These are phyloP conservation scores for Anorthoa munda DNA, from an alignment of 2,888 invertebrate species.

Conservation along the genomic window DNA sequence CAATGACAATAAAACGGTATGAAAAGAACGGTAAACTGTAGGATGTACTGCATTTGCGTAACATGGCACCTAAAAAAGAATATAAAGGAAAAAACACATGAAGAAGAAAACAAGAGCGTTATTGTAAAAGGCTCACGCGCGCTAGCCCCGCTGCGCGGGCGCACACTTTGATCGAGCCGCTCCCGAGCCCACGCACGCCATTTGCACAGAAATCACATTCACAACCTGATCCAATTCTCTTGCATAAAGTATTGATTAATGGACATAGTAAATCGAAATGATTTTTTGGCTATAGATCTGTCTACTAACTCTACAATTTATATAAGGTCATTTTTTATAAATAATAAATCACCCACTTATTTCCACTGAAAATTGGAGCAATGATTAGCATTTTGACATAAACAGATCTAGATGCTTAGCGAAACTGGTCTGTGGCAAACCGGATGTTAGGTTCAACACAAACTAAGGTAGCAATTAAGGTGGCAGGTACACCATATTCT, in stretches of 20 bases:
- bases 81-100: constrained; percentile 19
- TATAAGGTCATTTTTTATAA: constrained; percentile 42
- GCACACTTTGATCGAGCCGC: constrained; percentile 75
- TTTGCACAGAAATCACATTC: constrained; percentile 78
- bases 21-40: constrained; percentile 56
- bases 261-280: constrained; percentile 42
- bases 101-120: constrained; percentile 62
- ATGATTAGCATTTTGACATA: constrained; percentile 36
- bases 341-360: constrained; percentile 45
- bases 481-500: constrained; percentile 35
- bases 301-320: constrained; percentile 53
- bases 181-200: constrained; percentile 75
- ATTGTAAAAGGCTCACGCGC: constrained; percentile 60
- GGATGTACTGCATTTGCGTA: constrained; percentile 59
- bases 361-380: constrained; percentile 46
- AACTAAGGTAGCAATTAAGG: constrained; percentile 26
- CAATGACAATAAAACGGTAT: constrained; percentile 49
- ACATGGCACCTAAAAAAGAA: constrained; percentile 52
- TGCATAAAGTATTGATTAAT: constrained; percentile 66
- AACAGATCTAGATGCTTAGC: constrained; percentile 16
- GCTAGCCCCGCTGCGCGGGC: constrained; percentile 70
- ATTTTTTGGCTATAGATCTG: constrained; percentile 53
- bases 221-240: constrained; percentile 69
- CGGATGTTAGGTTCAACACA: constrained; percentile 24
- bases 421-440: constrained; percentile 28